Evolutionary conservation across 1,140 invertebrate species (phyloP), one percentile per base, ranked within the genome.

Genomic region (Medauroidea extradentata): DNA sequence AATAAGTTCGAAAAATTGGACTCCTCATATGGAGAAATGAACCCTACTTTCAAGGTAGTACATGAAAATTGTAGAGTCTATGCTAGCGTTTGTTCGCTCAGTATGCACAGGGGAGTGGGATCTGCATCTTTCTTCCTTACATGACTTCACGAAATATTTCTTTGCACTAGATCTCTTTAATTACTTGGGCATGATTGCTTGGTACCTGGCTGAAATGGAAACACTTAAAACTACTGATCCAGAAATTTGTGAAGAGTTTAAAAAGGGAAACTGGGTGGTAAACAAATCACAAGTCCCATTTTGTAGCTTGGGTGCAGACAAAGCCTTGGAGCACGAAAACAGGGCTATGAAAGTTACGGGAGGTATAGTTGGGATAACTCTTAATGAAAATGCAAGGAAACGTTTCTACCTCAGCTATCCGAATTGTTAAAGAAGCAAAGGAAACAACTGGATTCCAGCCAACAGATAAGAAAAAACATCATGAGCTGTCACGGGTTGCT

Each of bases 81-180:
- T 53, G 52, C 24, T 53, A 41, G 8, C 24, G 11, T 53, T 53
- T 29, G 24, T 53, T 2, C 24, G 34, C 3, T 53, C 52, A 29
- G 24, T 53, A 39, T 21, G 52, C 29, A 34, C 29, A 34, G 29
- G 29, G 19, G 34, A n/a, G 14, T 29, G 24, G 52, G 25, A 27
- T 21, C 14, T 51, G 3, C 18, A 16, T n/a, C n/a, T 16, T 14
- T 41, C 25, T 29, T 53, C 52, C 25, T 19, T 53, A 34, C 11
- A 53, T 53, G 52, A 53, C 52, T 53, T 53, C 24, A 29, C 52
- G 3, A 53, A 53, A 29, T 29, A 53, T 53, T 53, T 53, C 8
- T 53, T 53, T 29, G 52, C 24, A 14, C 5, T 53, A 3, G 52
- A 39, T 11, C 52, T 53, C 34, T 9, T 53, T 5, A 53, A 53